Percentiles rank a stretch among this genome's conserved stretches.
Evolutionary conservation across 2,888 invertebrate genomes (phyloP).

Genomic region (Ochropleura plecta): DNA sequence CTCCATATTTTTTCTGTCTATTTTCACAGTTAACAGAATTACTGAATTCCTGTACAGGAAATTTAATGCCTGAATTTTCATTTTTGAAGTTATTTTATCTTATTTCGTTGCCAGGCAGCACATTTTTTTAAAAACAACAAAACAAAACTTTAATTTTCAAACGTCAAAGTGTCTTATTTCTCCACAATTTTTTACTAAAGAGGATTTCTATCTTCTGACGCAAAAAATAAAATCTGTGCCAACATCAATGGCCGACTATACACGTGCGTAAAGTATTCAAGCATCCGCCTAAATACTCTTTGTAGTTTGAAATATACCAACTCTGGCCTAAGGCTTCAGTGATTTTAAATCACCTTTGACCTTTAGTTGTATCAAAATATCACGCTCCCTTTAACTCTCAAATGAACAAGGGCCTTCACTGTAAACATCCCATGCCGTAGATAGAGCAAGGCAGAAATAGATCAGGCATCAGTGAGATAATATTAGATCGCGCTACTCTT

Average conservation of each 20-base stretch:
- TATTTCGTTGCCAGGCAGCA: not conserved
- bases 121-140: not conserved
- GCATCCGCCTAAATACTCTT: not conserved
- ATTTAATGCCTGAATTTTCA: not conserved
- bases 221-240: not conserved
- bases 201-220: not conserved
- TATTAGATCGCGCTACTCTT: not conserved
- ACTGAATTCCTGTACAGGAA: not conserved
- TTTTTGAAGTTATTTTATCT: not conserved
- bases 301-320: constrained; percentile 11
- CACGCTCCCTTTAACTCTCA: constrained; percentile 7
- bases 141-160: not conserved
- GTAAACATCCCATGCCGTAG: constrained; percentile 21
- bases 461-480: not conserved
- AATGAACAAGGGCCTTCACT: constrained; percentile 14
- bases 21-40: not conserved
- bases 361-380: constrained; percentile 21
- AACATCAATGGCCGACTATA: not conserved
- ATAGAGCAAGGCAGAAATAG: not conserved
- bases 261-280: not conserved
- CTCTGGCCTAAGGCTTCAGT: not conserved
- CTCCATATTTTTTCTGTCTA: not conserved
- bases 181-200: not conserved
- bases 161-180: not conserved
- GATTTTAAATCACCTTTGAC: constrained; percentile 4